Evolutionary conservation across 2,888 invertebrate genomes (phyloP).

Genomic region (Eristalis arbustorum): DNA sequence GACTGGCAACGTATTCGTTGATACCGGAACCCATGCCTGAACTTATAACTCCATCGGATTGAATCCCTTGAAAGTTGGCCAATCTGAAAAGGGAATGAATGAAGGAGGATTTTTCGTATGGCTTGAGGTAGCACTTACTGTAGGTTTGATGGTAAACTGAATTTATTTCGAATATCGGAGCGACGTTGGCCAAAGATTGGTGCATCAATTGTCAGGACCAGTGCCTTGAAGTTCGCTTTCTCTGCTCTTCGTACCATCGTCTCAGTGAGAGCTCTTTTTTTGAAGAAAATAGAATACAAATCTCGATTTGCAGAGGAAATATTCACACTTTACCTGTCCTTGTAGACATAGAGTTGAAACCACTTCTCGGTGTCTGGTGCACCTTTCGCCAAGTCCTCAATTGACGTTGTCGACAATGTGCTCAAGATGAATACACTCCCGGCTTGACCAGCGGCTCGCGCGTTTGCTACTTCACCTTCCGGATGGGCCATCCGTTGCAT

Average conservation of each 20-base stretch:
- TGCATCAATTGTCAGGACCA: slow-evolving; percentile 94
- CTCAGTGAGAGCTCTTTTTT: slow-evolving; percentile 83
- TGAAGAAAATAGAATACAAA: slow-evolving; percentile 71
- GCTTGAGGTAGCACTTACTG: slow-evolving; percentile 77
- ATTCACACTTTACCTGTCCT: slow-evolving; percentile 83
- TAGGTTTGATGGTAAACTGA: slow-evolving; percentile 89
- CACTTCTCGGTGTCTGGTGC: slow-evolving; percentile 90
- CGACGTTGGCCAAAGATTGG: slow-evolving; percentile 91
- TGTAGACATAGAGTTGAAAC: slow-evolving; percentile 96
- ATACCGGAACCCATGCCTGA: slow-evolving; percentile 84
- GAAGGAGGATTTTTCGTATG: not conserved
- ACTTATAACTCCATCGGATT: slow-evolving; percentile 75
- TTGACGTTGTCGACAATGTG: slow-evolving; percentile 91
- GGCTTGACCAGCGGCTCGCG: slow-evolving; percentile 88
- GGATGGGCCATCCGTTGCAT: slow-evolving; percentile 96
- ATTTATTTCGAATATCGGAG: slow-evolving; percentile 91
- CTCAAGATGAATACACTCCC: slow-evolving; percentile 91
- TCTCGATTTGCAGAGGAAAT: too few relatives aligned
- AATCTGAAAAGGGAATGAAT: slow-evolving; percentile 81
- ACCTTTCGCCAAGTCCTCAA: slow-evolving; percentile 91
- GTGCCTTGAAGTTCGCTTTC: slow-evolving; percentile 90
- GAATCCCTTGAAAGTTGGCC: slow-evolving; percentile 88
- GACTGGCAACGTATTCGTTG: slow-evolving; percentile 87
- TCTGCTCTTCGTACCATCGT: slow-evolving; percentile 89
- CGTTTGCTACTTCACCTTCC: slow-evolving; percentile 92